Base-by-base conservation (phyloP, 2,888 invertebrate species). In the Eupithecia inturbata region DNA sequence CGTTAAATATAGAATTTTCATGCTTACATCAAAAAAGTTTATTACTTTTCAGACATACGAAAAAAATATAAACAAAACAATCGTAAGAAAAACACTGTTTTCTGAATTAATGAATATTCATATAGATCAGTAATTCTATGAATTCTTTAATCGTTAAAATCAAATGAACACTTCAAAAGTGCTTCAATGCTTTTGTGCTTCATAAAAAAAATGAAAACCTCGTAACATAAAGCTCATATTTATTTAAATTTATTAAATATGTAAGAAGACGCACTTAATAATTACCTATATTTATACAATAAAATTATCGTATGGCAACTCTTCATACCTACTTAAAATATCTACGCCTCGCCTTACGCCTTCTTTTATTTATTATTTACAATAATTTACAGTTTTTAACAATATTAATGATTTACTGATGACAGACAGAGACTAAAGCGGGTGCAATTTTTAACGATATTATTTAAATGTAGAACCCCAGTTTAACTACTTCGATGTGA, bases 261-360 rank as follows among this genome's bases (percentile, higher is more conserved):
- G 33, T 64, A 16, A 33, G 36, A 33, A 64, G 63, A 36, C 22
- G n/a, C 22, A 22, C 7, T 22, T 57, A 64, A 22, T 63, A 19
- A 33, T 19, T 63, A 64, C n/a, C 63, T 64, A 64, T 1, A n/a
- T n/a, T n/a, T n/a, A 12, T 36, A 64, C 63, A 64, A 36, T 64
- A 64, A 19, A 86, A 81, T 71, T 73, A 80, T 88, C 86, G 82
- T 89, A 90, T 91, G 91, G 91, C 91, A 90, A 90, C 90, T 69
- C 39, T 83, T 88, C 83, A 84, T 89, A 85, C 85, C 63, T 70
- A 66, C 85, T 67, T 70, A 66, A 87, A 85, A 84, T 87, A 85
- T 84, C 82, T 64, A 72, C 66, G 68, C 19, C 49, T 9, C 22
- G 22, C 49, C 22, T 53, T 53, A 22, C 49, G 12, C 26, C 14